phyloP scores from a whole-genome alignment of 2,797 vertebrate species.

The Periophthalmus magnuspinnatus region DNA sequence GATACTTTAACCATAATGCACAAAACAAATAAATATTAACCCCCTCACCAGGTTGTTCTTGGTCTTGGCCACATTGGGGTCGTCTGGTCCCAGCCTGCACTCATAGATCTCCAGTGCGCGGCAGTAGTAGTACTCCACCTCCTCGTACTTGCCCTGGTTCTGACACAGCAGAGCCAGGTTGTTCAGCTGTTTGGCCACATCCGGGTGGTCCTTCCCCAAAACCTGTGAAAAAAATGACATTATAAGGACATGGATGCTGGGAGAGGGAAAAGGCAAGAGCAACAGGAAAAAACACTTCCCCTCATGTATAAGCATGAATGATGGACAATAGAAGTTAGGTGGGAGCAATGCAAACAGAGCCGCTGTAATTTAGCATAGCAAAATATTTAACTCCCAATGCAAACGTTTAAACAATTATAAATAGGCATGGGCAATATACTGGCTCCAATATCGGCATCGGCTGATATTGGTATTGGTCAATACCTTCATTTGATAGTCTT shows the following conservation, averaged over 20 bases:
- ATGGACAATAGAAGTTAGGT: too few species aligned
- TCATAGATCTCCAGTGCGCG: slow-evolving; percentile 96
- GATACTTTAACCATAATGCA: not conserved
- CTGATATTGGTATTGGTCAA: too few species aligned
- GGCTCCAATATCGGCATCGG: too few species aligned
- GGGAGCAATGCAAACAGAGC: too few species aligned
- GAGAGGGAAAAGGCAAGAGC: not conserved
- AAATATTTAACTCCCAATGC: not conserved
- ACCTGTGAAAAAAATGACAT: slow-evolving; percentile 75
- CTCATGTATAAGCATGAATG: too few species aligned
- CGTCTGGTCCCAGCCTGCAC: slow-evolving; percentile 89
- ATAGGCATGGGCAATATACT: too few species aligned
- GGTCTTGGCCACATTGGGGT: slow-evolving; percentile 95
- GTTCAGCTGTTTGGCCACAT: slow-evolving; percentile 98
- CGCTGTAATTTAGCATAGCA: too few species aligned
- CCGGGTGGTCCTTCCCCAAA: slow-evolving; percentile 93
- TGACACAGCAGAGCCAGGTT: slow-evolving; percentile 97
- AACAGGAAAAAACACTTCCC: not conserved
- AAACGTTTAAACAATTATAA: not conserved
- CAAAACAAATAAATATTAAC: not conserved
- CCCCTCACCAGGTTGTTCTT: slow-evolving; percentile 95
- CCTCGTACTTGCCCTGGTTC: slow-evolving; percentile 98
- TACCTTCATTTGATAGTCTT: too few species aligned
- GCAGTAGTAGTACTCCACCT: slow-evolving; percentile 97
- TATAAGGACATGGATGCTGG: not conserved